A percentile compares a stretch with the other conserved stretches of the same genome.
Conservation (phyloP, 2,113 vertebrate species). For the Electrona antarctica region DNA sequence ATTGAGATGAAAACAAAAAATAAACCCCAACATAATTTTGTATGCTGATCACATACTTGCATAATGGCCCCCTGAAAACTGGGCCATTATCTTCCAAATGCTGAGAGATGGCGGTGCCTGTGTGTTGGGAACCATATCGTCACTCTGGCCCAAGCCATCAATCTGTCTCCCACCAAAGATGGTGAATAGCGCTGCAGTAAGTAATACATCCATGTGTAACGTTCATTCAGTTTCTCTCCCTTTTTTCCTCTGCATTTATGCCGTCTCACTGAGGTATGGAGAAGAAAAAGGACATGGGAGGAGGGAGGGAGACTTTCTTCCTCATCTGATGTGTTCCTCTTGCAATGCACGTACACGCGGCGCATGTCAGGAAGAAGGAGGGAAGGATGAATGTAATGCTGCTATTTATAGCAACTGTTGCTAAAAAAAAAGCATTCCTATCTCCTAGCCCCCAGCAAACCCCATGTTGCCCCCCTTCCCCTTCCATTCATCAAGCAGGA, state of each 20-base stretch:
- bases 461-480: background rate
- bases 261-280: slow-evolving; percentile 46
- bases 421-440: slow-evolving; percentile 37
- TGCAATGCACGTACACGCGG: slow-evolving; percentile 23
- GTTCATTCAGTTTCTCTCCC: slow-evolving; percentile 48
- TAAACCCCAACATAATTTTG: background rate
- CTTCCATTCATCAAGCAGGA: slow-evolving; percentile 3
- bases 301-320: slow-evolving; percentile 29
- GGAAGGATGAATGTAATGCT: slow-evolving; percentile 55
- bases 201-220: background rate
- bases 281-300: slow-evolving; percentile 15
- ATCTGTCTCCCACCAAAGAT: slow-evolving; percentile 4
- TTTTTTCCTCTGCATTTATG: slow-evolving; percentile 18
- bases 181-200: slow-evolving; percentile 4
- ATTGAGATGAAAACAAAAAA: background rate
- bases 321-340: slow-evolving; percentile 37
- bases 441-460: slow-evolving; percentile 17
- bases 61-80: background rate
- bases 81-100: background rate
- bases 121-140: slow-evolving; percentile 23
- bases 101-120: slow-evolving; percentile 13
- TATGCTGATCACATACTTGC: background rate
- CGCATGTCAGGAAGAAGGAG: slow-evolving; percentile 64
- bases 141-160: background rate
- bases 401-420: slow-evolving; percentile 79